These are phyloP conservation scores for Avahi laniger DNA, from an alignment of 2,797 vertebrate genomes.

Conservation along the genomic window DNA sequence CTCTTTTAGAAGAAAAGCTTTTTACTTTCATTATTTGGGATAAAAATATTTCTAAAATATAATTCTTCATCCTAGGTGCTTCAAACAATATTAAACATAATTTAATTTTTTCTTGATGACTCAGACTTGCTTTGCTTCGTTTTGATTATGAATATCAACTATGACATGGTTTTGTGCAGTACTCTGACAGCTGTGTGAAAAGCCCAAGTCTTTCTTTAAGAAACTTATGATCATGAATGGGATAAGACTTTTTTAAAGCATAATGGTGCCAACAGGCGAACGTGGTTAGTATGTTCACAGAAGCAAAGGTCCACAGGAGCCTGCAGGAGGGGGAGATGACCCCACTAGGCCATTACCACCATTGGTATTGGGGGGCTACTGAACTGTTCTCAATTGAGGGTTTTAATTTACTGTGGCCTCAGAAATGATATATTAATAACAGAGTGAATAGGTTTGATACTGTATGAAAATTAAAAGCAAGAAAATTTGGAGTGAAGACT, in stretches of 20 bases:
- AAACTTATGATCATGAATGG: neutral
- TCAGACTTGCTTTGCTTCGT: conserved; percentile 39
- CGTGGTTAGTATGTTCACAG: neutral
- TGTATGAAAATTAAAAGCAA: neutral
- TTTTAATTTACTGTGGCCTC: neutral
- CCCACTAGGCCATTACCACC: accelerated
- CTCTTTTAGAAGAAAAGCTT: conserved; percentile 8
- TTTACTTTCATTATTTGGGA: conserved; percentile 37
- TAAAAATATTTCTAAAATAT: conserved; percentile 50
- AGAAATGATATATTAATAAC: neutral
- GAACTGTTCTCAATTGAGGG: neutral
- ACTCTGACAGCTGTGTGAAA: conserved; percentile 7
- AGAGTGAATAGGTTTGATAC: neutral
- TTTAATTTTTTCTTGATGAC: conserved; percentile 55
- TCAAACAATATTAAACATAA: conserved; percentile 59
- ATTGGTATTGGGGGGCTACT: too few relatives aligned
- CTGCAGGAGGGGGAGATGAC: neutral
- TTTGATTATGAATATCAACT: conserved; percentile 25
- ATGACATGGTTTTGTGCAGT: neutral
- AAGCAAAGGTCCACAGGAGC: neutral
- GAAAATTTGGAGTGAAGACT: neutral
- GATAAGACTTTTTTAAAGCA: neutral
- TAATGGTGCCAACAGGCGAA: neutral
- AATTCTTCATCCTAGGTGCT: neutral
- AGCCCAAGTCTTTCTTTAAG: neutral